Base-by-base conservation (phyloP, 1,140 invertebrate species). In the Hyles vespertilio region DNA sequence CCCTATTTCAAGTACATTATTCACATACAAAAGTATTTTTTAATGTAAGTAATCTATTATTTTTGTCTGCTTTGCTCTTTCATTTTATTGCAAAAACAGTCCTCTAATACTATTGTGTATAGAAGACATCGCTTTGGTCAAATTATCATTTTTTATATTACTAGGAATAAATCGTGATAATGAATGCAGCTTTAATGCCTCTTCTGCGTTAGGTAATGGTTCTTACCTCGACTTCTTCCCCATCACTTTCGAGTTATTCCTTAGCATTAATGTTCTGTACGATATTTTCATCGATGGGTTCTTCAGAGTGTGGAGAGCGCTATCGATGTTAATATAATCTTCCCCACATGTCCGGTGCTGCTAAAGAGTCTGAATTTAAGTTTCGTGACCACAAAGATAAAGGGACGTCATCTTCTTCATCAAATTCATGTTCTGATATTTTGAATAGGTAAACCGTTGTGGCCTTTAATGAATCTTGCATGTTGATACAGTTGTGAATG, bases 141-240 rank as follows among this genome's bases (percentile, higher is more conserved):
- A 69, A 58, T 67, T 71, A 2, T 40, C 36, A 60, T 66, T 66
- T 69, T 73, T 54, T 63, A 74, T 61, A 69, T 67, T 67, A 64
- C 67, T 69, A 48, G 66, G 61, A 69, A 71, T 57, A 71, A 71
- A 71, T 59, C 45, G 58, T 51, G 59, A 65, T 65, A 65, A 65
- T 61, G 61, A 67, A 59, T 62, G 64, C 56, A 66, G 59, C 57
- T 56, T 63, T 66, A 66, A 69, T 69, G 60, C 66, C 62, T 66
- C 60, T 68, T 69, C 60, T 67, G 58, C 59, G 61, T 63, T 72
- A 74, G 64, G 69, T 67, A 70, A 69, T 74, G 63, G 69, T 70
- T 59, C 61, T 74, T 67, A n/a, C 67, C 66, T 74, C 64, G 66
- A 67, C 67, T 66, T 71, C 68, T 70, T 70, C 64, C 40, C 63